These are phyloP conservation scores for Capreolus pygargus DNA, from an alignment of 2,113 vertebrate species.

Conservation along the genomic window DNA sequence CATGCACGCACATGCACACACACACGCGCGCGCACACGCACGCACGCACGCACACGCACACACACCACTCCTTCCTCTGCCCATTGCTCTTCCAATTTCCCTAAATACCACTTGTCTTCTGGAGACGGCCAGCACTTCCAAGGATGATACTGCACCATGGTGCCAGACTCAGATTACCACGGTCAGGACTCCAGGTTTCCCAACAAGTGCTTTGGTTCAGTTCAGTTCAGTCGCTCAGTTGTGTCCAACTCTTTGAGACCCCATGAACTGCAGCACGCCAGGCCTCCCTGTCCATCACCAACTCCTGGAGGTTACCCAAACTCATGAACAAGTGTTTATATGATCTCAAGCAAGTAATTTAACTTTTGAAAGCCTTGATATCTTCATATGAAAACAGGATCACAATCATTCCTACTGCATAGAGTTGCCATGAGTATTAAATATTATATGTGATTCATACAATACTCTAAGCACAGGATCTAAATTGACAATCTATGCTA, in stretches of 20 bases:
- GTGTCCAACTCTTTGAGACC: neutral
- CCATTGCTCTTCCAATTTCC: neutral
- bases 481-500: neutral
- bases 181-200: neutral
- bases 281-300: neutral
- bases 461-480: neutral
- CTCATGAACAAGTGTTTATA: neutral
- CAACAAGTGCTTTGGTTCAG: neutral
- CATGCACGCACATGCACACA: neutral
- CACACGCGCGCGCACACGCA: neutral
- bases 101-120: neutral
- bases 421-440: neutral
- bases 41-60: neutral
- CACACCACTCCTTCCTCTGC: neutral
- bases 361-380: neutral
- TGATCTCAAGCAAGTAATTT: neutral
- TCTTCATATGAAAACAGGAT: neutral
- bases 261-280: fast-evolving
- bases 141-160: fast-evolving
- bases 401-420: neutral
- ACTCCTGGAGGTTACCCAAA: neutral
- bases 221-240: neutral
- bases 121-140: no score
- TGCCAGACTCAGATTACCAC: neutral
- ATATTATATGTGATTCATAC: neutral